Conservation (phyloP, 2,113 vertebrate species). For the Bos taurus region ARS-UCD2.0 NC_037334.1:63222501-63223000, state of each 20-base stretch:
- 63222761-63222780: background rate
- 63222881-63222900: background rate
- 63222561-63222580: background rate
- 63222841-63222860: background rate
- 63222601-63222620: background rate
- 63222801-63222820: background rate
- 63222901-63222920: background rate
- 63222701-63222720: background rate
- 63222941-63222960: background rate
- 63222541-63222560: background rate
- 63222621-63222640: background rate
- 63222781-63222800: background rate
- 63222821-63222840: background rate
- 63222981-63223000: background rate
- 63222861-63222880: background rate
- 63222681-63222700: background rate
- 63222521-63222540: background rate
- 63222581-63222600: background rate
- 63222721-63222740: background rate
- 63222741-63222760: background rate
- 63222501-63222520: background rate
- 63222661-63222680: background rate
- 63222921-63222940: background rate
- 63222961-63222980: background rate
- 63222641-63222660: too few species aligned